These are phyloP conservation scores for Antitype chi DNA, from an alignment of 2,888 invertebrate genomes.

Conservation along the genomic window DNA sequence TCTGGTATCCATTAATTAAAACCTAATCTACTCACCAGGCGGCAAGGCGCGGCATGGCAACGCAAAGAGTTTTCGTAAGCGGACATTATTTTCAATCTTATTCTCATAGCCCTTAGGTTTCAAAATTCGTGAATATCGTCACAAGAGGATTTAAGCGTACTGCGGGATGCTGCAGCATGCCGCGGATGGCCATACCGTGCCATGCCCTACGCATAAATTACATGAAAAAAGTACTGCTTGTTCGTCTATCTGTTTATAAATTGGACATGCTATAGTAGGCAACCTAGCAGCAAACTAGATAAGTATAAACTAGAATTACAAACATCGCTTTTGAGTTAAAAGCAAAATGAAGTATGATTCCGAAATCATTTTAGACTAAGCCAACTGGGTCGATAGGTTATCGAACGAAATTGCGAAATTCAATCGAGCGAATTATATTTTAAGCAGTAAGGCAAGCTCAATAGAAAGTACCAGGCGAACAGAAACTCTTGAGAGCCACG, in stretches of 20 bases:
- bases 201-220: background rate
- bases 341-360: slow-evolving; percentile 5
- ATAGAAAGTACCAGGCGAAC: slow-evolving; percentile 49
- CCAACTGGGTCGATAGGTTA: slow-evolving; percentile 30
- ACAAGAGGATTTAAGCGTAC: background rate
- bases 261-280: too few relatives aligned
- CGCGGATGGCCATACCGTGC: background rate
- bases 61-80: background rate
- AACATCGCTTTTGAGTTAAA: slow-evolving; percentile 1
- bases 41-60: background rate
- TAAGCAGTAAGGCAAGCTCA: slow-evolving; percentile 46
- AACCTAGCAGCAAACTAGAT: background rate
- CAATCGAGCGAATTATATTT: slow-evolving; percentile 60
- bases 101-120: background rate
- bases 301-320: background rate
- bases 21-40: background rate
- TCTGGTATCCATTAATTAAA: background rate
- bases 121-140: background rate
- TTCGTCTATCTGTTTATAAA: background rate
- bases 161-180: background rate
- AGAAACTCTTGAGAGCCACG: slow-evolving; percentile 60
- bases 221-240: background rate
- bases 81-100: background rate
- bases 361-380: slow-evolving; percentile 24
- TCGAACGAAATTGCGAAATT: slow-evolving; percentile 53